phyloP scores from a whole-genome alignment of 2,888 invertebrate species.

The Catocala fraxini region DNA sequence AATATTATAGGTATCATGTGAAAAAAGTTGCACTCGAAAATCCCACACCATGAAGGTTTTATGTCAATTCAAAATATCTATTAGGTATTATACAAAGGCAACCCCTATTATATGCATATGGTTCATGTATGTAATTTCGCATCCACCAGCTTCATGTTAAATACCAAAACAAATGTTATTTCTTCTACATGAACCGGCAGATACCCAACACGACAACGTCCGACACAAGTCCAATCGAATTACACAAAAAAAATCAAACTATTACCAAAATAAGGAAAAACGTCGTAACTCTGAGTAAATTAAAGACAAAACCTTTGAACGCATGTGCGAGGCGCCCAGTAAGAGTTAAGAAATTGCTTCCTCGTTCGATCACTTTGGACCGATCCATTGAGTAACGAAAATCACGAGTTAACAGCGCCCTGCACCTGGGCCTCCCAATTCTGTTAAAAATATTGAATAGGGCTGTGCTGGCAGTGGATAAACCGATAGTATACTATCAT shows the following conservation, averaged over 20 bases:
- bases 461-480: slow-evolving; percentile 25
- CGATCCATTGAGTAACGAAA: slow-evolving; percentile 79
- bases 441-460: slow-evolving; percentile 60
- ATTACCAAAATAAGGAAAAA: slow-evolving; percentile 40
- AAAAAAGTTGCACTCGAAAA: too few species aligned
- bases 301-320: slow-evolving; percentile 42
- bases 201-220: neutral
- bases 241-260: slow-evolving; percentile 41
- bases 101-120: too few species aligned
- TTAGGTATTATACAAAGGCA: too few species aligned
- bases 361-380: slow-evolving; percentile 59
- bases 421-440: slow-evolving; percentile 72
- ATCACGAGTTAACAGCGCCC: slow-evolving; percentile 67
- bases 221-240: slow-evolving; percentile 7
- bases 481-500: neutral
- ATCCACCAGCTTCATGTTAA: too few species aligned
- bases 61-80: too few species aligned
- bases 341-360: slow-evolving; percentile 79
- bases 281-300: slow-evolving; percentile 40
- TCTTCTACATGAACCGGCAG: too few species aligned
- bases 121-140: too few species aligned
- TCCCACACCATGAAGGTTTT: too few species aligned
- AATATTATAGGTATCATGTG: too few species aligned
- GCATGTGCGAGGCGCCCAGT: slow-evolving; percentile 39
- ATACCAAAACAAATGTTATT: too few species aligned